These are phyloP conservation scores for Parapsyche elsis DNA, from an alignment of 1,140 invertebrate species.

Conservation along the genomic window DNA sequence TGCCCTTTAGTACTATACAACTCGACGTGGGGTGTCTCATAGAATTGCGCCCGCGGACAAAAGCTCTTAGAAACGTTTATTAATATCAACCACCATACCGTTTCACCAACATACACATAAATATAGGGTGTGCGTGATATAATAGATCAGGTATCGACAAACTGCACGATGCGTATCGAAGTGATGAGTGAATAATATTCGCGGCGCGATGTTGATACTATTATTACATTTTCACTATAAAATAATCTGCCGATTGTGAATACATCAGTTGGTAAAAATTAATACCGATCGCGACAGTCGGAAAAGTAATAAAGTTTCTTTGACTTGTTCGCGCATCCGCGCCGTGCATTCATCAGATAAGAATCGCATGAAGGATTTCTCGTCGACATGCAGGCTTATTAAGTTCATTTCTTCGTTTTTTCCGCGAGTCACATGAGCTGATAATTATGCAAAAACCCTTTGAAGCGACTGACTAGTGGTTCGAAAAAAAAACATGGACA, in stretches of 20 bases:
- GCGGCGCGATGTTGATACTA: too few species aligned
- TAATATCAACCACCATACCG: constrained; percentile 31
- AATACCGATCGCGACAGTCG: too few species aligned
- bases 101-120: neutral
- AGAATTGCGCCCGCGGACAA: constrained; percentile 43
- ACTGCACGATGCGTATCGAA: too few species aligned
- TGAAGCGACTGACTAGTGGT: neutral
- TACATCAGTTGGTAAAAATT: too few species aligned
- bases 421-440: neutral
- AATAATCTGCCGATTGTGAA: too few species aligned
- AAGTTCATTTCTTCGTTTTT: neutral
- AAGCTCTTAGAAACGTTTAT: constrained; percentile 40
- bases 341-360: too few species aligned
- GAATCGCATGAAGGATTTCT: neutral
- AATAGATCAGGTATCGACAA: too few species aligned
- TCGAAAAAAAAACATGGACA: neutral
- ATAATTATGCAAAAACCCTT: constrained; percentile 37
- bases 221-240: too few species aligned
- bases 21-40: constrained; percentile 29
- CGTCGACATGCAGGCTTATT: constrained; percentile 19
- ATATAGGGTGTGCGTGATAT: neutral
- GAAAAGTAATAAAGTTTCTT: too few species aligned
- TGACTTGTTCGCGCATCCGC: too few species aligned
- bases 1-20: constrained; percentile 19
- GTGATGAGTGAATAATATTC: too few species aligned